These are phyloP conservation scores for Acanthosoma haemorrhoidale DNA, from an alignment of 2,888 invertebrate genomes.

Conservation along the genomic window DNA sequence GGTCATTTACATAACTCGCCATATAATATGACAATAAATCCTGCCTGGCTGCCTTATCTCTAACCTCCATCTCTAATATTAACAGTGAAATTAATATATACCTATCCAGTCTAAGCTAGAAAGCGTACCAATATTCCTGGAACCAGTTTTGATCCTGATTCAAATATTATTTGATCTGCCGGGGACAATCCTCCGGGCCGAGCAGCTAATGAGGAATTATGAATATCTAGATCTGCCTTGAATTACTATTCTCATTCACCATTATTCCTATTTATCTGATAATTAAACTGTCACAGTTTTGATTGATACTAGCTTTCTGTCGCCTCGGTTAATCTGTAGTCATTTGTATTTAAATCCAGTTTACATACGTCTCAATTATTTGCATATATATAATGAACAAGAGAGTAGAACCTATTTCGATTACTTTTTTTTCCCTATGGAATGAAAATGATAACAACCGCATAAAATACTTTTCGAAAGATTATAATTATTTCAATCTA, in stretches of 20 bases:
- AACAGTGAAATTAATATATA: slow-evolving; percentile 10
- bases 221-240: background rate
- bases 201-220: background rate
- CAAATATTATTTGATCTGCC: background rate
- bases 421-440: background rate
- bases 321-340: slow-evolving; percentile 1
- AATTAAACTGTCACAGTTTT: slow-evolving; percentile 19
- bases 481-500: too few relatives aligned
- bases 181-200: background rate
- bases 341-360: background rate
- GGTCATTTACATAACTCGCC: background rate
- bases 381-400: background rate
- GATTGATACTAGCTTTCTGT: slow-evolving; percentile 16
- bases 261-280: slow-evolving; percentile 20
- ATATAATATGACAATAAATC: slow-evolving; percentile 4
- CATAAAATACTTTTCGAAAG: background rate
- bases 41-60: background rate
- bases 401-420: background rate
- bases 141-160: background rate
- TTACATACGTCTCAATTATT: slow-evolving; percentile 1
- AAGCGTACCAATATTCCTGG: too few relatives aligned
- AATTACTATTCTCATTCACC: background rate
- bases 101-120: background rate
- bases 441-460: background rate
- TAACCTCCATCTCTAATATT: background rate